Conservation (phyloP, 2,113 vertebrate species). For the Helogale parvula region DNA sequence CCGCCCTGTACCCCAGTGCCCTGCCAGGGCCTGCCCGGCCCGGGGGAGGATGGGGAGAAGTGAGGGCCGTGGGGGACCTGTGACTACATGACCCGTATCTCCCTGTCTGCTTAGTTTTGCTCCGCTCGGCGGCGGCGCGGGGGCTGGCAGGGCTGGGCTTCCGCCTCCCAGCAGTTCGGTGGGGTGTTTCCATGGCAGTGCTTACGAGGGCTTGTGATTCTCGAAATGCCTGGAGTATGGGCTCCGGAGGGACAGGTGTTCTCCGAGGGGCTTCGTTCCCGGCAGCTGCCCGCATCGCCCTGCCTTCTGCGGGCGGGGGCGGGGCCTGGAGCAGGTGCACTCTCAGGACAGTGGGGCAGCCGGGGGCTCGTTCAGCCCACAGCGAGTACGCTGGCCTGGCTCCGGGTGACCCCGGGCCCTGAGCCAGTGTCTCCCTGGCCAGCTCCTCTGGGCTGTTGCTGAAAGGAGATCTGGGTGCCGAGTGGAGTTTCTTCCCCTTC, state of each 20-base stretch:
- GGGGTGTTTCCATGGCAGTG: background rate
- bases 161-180: background rate
- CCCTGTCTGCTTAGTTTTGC: background rate
- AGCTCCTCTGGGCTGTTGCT: background rate
- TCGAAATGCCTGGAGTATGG: background rate
- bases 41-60: background rate
- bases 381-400: rapidly evolving
- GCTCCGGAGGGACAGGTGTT: background rate
- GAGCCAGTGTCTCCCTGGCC: background rate
- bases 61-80: rapidly evolving
- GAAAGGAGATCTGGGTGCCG: background rate
- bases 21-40: background rate
- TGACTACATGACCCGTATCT: background rate
- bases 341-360: background rate
- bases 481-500: background rate
- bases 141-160: background rate
- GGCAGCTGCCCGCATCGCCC: background rate
- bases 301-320: background rate
- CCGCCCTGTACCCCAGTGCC: background rate
- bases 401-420: background rate
- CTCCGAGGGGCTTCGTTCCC: background rate
- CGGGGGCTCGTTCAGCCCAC: background rate
- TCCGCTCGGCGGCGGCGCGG: background rate
- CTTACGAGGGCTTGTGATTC: rapidly evolving
- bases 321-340: background rate